Conservation (phyloP, 2,888 invertebrate species). For the Drosophila neonasuta region DNA sequence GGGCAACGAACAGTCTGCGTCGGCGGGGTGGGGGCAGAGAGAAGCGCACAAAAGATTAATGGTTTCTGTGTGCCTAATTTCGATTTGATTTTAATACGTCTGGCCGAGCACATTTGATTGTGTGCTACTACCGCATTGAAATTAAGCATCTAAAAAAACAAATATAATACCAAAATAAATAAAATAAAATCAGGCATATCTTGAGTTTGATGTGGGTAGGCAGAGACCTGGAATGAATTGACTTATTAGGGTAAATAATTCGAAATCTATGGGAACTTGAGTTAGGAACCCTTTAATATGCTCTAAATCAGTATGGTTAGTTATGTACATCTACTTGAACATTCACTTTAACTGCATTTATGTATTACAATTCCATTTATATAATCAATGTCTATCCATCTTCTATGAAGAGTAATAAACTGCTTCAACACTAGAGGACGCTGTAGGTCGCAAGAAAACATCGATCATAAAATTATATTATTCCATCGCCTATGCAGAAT, state of each 20-base stretch:
- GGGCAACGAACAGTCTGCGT: not conserved
- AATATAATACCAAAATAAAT: slow-evolving; percentile 21
- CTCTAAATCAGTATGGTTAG: not conserved
- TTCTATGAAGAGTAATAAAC: no score
- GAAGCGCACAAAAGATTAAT: slow-evolving; percentile 61
- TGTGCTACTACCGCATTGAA: slow-evolving; percentile 35
- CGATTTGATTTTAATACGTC: slow-evolving; percentile 69
- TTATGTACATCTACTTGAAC: no score
- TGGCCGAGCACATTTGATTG: slow-evolving; percentile 56
- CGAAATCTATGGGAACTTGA: not conserved
- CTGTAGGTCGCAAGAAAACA: no score
- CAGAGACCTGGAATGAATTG: slow-evolving; percentile 23
- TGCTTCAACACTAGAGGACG: no score
- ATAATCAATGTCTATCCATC: no score
- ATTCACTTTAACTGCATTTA: no score
- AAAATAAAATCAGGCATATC: slow-evolving; percentile 28
- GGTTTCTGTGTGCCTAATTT: slow-evolving; percentile 67
- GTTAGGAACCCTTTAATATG: not conserved
- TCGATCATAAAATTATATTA: no score
- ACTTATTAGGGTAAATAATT: slow-evolving; percentile 38
- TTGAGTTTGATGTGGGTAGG: slow-evolving; percentile 43
- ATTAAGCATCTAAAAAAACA: slow-evolving; percentile 24
- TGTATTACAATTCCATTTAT: no score
- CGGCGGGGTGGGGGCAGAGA: not conserved
- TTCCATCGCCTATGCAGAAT: no score